These are phyloP conservation scores for Sthenelais limicola DNA, from an alignment of 2,888 invertebrate species.

Conservation along the genomic window DNA sequence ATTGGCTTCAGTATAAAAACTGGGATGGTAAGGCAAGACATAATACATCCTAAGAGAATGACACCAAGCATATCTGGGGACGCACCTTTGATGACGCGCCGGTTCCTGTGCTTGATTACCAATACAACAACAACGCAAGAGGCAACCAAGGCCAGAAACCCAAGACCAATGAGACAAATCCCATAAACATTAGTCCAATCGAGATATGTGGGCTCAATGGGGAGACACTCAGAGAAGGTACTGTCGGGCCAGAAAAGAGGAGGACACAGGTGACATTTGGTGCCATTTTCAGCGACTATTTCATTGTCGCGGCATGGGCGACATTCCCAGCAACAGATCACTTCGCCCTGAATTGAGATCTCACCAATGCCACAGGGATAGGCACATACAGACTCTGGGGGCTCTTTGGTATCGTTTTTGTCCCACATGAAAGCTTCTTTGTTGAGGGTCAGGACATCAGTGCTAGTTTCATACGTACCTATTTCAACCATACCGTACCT, in stretches of 20 bases:
- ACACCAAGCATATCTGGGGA: not conserved
- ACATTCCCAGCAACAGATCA: conserved; percentile 23
- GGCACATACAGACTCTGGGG: conserved; percentile 13
- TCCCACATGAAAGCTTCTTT: not conserved
- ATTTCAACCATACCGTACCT: not conserved
- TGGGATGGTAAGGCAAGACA: not conserved
- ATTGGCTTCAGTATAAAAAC: conserved; percentile 10
- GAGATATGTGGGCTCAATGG: conserved; percentile 11
- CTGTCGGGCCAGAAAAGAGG: not conserved
- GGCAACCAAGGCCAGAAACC: not conserved
- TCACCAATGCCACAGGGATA: conserved; percentile 21
- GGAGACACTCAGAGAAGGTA: not conserved
- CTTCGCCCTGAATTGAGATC: conserved; percentile 14
- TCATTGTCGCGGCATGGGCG: conserved; percentile 8
- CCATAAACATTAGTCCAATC: not conserved
- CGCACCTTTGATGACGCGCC: conserved; percentile 17
- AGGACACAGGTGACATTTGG: not conserved
- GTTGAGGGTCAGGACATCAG: not conserved
- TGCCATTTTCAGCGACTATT: conserved; percentile 1
- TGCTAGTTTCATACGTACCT: not conserved
- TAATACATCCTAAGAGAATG: not conserved
- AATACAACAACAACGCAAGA: not conserved
- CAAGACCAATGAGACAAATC: not conserved
- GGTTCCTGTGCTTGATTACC: not conserved
- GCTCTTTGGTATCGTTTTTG: not conserved